phyloP scores from a whole-genome alignment of 2,888 invertebrate species.

The Amphipoea lucens region DNA sequence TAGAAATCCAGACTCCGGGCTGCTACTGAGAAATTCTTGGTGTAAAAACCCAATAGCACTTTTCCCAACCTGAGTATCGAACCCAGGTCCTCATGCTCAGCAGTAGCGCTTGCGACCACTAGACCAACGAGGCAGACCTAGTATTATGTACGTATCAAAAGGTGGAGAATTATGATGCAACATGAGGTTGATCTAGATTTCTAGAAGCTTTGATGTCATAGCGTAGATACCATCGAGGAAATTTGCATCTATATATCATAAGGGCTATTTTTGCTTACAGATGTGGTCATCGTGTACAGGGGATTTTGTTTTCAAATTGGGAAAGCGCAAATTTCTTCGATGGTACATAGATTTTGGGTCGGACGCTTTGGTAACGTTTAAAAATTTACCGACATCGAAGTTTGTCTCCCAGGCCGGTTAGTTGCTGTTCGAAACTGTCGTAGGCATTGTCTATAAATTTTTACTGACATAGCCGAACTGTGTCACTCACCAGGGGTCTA shows the following conservation, averaged over 20 bases:
- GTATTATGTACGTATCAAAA: not conserved
- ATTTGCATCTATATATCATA: too few species aligned
- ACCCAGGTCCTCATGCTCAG: too few species aligned
- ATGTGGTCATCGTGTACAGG: too few species aligned
- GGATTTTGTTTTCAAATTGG: too few species aligned
- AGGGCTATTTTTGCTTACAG: too few species aligned
- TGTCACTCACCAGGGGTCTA: not conserved
- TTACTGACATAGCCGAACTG: not conserved
- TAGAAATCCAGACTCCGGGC: too few species aligned
- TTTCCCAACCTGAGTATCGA: too few species aligned
- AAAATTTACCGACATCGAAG: conserved; percentile 33
- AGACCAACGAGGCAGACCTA: too few species aligned
- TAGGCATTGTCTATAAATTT: conserved; percentile 14
- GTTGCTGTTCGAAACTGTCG: not conserved
- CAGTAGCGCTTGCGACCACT: too few species aligned
- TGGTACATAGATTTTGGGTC: not conserved
- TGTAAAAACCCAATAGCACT: too few species aligned
- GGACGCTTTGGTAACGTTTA: conserved; percentile 27
- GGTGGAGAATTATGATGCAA: not conserved
- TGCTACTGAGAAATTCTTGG: too few species aligned
- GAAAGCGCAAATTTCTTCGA: too few species aligned
- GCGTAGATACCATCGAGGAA: not conserved
- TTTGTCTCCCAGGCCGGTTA: conserved; percentile 10
- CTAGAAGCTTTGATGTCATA: conserved; percentile 9
- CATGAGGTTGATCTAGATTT: conserved; percentile 5